A percentile compares a stretch with the other conserved stretches of the same genome.
Conservation (phyloP, 2,797 vertebrate species). For the Pelobates cultripes region DNA sequence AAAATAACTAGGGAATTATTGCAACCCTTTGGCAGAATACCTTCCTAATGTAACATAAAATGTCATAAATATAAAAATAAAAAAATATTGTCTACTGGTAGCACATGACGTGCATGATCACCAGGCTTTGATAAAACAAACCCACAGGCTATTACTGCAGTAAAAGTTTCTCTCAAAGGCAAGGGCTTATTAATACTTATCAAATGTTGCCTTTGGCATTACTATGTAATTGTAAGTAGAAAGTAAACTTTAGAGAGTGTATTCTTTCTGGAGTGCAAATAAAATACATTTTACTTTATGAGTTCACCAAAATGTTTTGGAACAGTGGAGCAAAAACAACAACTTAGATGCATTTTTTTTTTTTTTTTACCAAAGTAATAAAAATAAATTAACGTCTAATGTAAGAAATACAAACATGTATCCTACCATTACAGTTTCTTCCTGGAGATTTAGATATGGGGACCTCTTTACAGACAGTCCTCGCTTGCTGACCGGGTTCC, state of each 20-base stretch:
- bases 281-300: no score
- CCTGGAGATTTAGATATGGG: no score
- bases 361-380: no score
- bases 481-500: no score
- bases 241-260: background rate
- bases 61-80: conserved; percentile 1
- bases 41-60: conserved; percentile 19
- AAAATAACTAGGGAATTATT: conserved; percentile 15
- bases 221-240: background rate
- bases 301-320: no score
- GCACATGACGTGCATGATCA: conserved; percentile 3
- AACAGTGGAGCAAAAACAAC: no score
- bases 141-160: conserved; percentile 15
- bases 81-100: conserved; percentile 1
- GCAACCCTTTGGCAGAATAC: conserved; percentile 22
- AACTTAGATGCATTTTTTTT: no score
- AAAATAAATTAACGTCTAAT: no score
- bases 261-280: background rate
- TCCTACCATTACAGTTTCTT: no score
- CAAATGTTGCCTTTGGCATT: background rate
- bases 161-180: background rate
- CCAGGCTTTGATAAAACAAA: conserved; percentile 22
- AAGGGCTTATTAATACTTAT: background rate
- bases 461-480: no score
- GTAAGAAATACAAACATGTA: no score